Base-by-base conservation (phyloP, 2,888 invertebrate genomes). In the Epiblema foenella region DNA sequence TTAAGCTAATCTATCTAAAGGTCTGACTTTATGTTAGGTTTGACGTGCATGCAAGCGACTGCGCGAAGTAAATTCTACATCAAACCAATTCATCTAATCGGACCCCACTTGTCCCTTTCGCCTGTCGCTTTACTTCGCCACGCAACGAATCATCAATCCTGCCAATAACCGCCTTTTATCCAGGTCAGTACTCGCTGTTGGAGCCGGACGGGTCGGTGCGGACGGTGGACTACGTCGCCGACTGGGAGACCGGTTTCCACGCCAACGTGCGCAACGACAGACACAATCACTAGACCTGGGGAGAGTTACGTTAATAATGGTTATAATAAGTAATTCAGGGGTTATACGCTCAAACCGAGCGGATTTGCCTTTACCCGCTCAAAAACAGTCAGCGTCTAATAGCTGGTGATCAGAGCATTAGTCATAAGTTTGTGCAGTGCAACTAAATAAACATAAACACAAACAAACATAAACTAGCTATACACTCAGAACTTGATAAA, bases 241-340 rank as follows among this genome's bases (percentile, higher is more conserved):
- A 96, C 85, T 96, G 96, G 96, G 95, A 96, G 87, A 96, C 95
- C 78, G 96, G 96, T 81, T 96, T 96, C 93, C 96, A 96, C 85
- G 96, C 96, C 73, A 93, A 95, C 83, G 96, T 96, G 62, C 95
- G 94, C 86, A 96, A 96, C 87, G 95, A 94, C 89, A 94, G 94
- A 86, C 94, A 95, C 88, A 88, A 89, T 74, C 85, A 87, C 76
- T 91, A 91, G 90, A 33, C 33, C 33, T 73, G 71, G 76, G 58
- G 69, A 76, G 72, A 56, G 56, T 72, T 75, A 75, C 71, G 75
- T 59, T 29, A 17, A 57, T 15, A 42, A 42, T 42, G 42, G 42
- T 42, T 5, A 42, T 5, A 4, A 15, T 15, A 7, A 15, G 15
- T 57, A 29, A n/a, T 10, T 33, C 17, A 8, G 17, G 10, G 17